phyloP scores from a whole-genome alignment of 2,797 vertebrate species.

The Hozukius guyotensis region DNA sequence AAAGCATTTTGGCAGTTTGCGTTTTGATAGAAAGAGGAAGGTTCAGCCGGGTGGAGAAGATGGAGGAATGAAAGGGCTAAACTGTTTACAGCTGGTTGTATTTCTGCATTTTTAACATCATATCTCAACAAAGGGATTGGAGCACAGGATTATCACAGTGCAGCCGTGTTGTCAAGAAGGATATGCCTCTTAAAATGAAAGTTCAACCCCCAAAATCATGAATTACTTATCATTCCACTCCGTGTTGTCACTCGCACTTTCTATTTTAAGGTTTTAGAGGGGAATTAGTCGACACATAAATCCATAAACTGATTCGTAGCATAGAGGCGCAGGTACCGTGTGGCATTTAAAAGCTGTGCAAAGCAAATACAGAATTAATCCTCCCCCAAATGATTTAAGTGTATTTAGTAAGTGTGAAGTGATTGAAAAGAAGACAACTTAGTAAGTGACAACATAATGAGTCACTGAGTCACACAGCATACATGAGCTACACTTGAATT shows the following conservation, averaged over 20 bases:
- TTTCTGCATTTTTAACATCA: not conserved
- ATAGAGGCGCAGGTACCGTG: not conserved
- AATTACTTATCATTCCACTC: not conserved
- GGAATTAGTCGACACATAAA: not conserved
- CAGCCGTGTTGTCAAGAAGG: not conserved
- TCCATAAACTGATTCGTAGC: not conserved
- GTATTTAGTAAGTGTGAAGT: slow-evolving; percentile 7
- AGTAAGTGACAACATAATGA: slow-evolving; percentile 4
- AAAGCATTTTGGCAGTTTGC: not conserved
- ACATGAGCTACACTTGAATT: not conserved
- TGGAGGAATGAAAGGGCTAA: not conserved
- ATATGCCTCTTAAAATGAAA: not conserved
- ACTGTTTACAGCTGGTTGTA: not conserved
- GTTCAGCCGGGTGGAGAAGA: slow-evolving; percentile 9
- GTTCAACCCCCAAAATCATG: not conserved
- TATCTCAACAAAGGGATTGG: not conserved
- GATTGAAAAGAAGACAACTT: slow-evolving; percentile 6
- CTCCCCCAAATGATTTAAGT: not conserved
- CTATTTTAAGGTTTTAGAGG: not conserved
- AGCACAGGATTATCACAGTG: not conserved
- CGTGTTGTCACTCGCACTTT: not conserved
- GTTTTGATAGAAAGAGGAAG: not conserved
- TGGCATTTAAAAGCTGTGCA: not conserved
- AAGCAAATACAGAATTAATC: slow-evolving; percentile 9
- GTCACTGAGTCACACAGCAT: too few relatives aligned